These are phyloP conservation scores for Edolisoma coerulescens DNA, from an alignment of 2,113 vertebrate species.

Conservation along the genomic window DNA sequence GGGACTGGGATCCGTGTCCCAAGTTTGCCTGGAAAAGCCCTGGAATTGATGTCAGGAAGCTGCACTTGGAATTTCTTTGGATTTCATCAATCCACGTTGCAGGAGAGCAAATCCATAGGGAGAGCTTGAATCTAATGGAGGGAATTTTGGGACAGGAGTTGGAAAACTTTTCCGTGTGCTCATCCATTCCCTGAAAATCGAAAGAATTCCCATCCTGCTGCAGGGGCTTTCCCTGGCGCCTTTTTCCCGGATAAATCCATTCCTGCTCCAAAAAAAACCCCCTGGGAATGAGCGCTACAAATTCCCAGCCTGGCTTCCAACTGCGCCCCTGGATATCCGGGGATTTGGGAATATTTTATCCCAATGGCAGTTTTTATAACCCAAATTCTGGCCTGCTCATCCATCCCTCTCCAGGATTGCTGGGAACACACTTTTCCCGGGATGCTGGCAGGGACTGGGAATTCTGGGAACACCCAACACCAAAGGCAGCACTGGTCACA, in stretches of 20 bases:
- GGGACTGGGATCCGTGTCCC: fast-evolving
- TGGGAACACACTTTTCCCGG: neutral
- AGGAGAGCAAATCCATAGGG: neutral
- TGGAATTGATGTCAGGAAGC: fast-evolving
- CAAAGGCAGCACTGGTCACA: fast-evolving
- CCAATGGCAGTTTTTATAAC: fast-evolving
- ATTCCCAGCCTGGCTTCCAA: neutral
- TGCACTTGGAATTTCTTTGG: neutral
- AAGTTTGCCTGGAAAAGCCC: neutral
- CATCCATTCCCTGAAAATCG: neutral
- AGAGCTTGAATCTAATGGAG: fast-evolving
- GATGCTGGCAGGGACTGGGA: neutral
- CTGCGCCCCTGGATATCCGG: fast-evolving
- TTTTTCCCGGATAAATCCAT: neutral
- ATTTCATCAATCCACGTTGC: fast-evolving
- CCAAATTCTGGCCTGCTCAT: neutral
- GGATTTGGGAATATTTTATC: neutral
- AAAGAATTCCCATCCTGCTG: neutral
- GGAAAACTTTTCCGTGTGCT: neutral
- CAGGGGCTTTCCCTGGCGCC: neutral
- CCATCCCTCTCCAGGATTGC: neutral
- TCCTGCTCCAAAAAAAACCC: neutral
- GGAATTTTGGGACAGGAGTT: fast-evolving
- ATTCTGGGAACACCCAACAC: neutral
- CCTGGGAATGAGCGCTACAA: neutral